Conservation (phyloP, 2,113 vertebrate species). For the Narcine bancroftii region DNA sequence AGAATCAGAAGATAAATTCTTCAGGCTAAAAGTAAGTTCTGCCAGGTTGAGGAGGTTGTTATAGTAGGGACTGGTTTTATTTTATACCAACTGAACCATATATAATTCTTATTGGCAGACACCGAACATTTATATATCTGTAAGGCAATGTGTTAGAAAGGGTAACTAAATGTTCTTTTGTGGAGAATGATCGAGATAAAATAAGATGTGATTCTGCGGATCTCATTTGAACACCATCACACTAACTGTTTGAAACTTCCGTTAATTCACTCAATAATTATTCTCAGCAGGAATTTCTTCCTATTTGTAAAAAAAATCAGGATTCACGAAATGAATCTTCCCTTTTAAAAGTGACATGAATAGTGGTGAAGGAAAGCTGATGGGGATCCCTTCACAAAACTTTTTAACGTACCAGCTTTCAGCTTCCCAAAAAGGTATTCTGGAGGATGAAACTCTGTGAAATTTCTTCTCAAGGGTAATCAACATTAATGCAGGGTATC, state of each 20-base stretch:
- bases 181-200: neutral
- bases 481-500: conserved; percentile 11
- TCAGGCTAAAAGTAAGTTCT: no score
- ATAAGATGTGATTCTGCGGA: neutral
- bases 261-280: neutral
- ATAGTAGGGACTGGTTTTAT: no score
- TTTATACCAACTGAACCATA: no score
- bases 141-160: neutral
- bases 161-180: neutral
- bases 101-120: no score
- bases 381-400: neutral
- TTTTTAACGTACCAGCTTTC: no score
- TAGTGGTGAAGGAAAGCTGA: neutral
- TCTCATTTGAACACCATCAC: neutral
- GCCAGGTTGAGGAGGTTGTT: no score
- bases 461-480: conserved; percentile 16
- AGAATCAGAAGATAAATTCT: no score
- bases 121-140: neutral
- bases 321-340: neutral
- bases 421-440: neutral
- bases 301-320: neutral
- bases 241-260: neutral
- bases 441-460: conserved; percentile 20
- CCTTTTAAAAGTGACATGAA: neutral
- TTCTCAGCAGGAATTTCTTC: neutral